Evolutionary conservation across 2,888 invertebrate genomes (phyloP), one percentile per base, ranked within the genome.

Genomic region (Drepanosiphum platanoidis): DNA sequence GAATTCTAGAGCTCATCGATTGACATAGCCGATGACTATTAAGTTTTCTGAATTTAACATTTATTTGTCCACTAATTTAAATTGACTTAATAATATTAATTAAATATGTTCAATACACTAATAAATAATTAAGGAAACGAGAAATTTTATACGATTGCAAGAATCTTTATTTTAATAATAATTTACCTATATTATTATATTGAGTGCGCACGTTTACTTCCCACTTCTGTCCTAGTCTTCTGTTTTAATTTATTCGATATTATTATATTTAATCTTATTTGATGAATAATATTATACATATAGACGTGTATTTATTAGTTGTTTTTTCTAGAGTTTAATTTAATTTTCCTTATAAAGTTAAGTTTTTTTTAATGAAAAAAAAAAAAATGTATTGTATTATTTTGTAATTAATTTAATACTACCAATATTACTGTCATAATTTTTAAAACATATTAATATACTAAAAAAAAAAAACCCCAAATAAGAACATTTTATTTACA

Each of bases 311-410:
- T 52, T 68, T 72, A 82, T 82, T 82, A 82, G 81, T 82, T 81
- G 80, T 81, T 82, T 81, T 82, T 82, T 72, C n/a, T 80, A 70
- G 39, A 82, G 71, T 82, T 82, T 61, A 72, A 61, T 81, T 70
- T 80, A 70, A 46, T 15, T 52, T 46, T 58, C 36, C 30, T 22
- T 18, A 18, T 36, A 42, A 81, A 72, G 42, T 82, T 71, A 70
- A 71, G 39, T 72, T 82, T 81, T 72, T 52, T 71, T 52, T 68
- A 13, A 32, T 22, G 46, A 71, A 15, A 61, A 32, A 70, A 82
- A 42, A 72, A 72, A 72, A 61, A 27, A 58, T 71, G 11, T 58
- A 71, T 81, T 81, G 71, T 72, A 52, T 80, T 32, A 68, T 46
- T 80, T 46, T 70, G 46, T 13, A 82, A 72, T 82, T 61, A 61